These are phyloP conservation scores for Dyspetes luteomarginatus DNA, from an alignment of 2,888 invertebrate genomes.

Conservation along the genomic window DNA sequence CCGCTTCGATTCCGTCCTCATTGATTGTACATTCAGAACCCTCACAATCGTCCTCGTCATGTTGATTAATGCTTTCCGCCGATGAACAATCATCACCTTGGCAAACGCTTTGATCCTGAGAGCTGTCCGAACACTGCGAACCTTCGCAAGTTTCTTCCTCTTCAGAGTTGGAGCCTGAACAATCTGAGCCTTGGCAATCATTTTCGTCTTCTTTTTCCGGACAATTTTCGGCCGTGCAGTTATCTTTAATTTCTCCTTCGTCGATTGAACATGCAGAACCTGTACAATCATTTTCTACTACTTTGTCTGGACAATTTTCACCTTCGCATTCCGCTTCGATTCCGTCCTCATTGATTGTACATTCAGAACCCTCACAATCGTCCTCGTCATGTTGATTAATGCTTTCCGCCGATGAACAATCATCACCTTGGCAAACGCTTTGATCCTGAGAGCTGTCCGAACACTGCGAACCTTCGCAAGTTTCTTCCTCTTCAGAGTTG, in stretches of 20 bases:
- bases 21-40: slow-evolving; percentile 35
- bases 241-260: neutral
- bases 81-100: slow-evolving; percentile 1
- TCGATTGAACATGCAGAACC: slow-evolving; percentile 22
- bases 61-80: too few relatives aligned
- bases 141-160: slow-evolving; percentile 14
- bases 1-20: neutral
- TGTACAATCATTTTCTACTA: neutral
- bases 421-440: slow-evolving; percentile 9
- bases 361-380: slow-evolving; percentile 21
- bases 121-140: slow-evolving; percentile 30
- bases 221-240: slow-evolving; percentile 43
- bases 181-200: slow-evolving; percentile 11
- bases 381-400: neutral
- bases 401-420: slow-evolving; percentile 8
- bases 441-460: neutral
- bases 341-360: slow-evolving; percentile 23
- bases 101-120: neutral
- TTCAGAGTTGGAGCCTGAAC: slow-evolving; percentile 25
- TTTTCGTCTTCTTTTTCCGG: neutral
- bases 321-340: neutral
- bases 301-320: neutral
- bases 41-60: neutral
- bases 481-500: slow-evolving; percentile 3
- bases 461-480: slow-evolving; percentile 44